Evolutionary conservation across 2,113 vertebrate genomes (phyloP), one percentile per base, ranked within the genome.

Genomic region (Anhinga anhinga): DNA sequence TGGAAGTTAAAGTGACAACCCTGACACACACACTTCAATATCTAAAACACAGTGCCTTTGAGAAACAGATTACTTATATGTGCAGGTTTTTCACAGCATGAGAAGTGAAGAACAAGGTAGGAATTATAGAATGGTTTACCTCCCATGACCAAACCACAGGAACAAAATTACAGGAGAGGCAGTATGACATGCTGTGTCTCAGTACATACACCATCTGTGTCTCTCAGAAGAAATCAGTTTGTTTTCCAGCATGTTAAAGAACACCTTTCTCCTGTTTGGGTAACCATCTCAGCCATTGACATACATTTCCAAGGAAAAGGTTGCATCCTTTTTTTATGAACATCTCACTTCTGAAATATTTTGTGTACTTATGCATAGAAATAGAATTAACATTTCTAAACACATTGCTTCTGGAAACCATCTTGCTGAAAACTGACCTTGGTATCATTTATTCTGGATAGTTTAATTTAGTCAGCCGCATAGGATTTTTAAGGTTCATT

Each of bases 241-340:
- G 89, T 96, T 88, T 95, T 88, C 23, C 26, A 88, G 34, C 14
- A 62, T 3, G 8, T 25, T 86, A 74, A 93, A 82, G 49, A 94
- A 74, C 32, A 79, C 95, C 71, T 97, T 96, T 96, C 77, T 94
- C 82, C 92, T 96, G 79, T 82, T 95, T 97, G 69, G 65, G 21
- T 90, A 97, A 95, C 80, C 30, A 8, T 78, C 67, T 95, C 50
- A 90, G 79, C 73, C 79, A 90, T 52, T 93, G 69, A 77, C 63
- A 79, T 29, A 71, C 13, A 78, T 84, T 95, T 95, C 77, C 86
- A 95, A 82, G 63, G 74, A 95, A 94, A 97, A 94, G 55, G 69
- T 21, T 96, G 45, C 78, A 85, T 88, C 30, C 29, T 15, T 96
- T 82, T 96, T 92, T 79, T 80, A n/a, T 76, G 25, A 58, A 88